phyloP scores from a whole-genome alignment of 2,888 invertebrate genomes.

The Holacanthella duospinosa region DNA sequence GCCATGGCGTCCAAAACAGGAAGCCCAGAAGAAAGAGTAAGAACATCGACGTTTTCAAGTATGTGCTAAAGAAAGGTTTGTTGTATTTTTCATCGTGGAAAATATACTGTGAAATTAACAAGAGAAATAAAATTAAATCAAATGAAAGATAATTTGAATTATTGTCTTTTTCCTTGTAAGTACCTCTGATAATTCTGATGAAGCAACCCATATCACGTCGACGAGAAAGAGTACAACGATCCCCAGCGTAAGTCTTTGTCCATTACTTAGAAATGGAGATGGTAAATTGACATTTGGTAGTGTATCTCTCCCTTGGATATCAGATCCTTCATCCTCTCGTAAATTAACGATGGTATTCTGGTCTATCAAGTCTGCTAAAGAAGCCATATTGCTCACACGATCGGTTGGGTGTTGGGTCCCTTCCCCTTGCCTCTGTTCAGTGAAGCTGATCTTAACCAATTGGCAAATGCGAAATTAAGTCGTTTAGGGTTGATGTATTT shows the following conservation, averaged over 20 bases:
- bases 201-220: conserved; percentile 90
- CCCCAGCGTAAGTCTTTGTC: conserved; percentile 69
- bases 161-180: conserved; percentile 19
- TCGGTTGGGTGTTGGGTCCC: no score
- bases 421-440: no score
- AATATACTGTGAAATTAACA: conserved; percentile 59
- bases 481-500: no score
- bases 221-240: conserved; percentile 76
- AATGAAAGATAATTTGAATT: conserved; percentile 1
- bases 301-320: no score
- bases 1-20: conserved; percentile 79
- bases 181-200: conserved; percentile 89
- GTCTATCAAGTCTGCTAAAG: no score
- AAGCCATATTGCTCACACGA: no score
- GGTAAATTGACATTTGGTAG: no score
- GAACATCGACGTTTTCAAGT: conserved; percentile 88
- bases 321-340: no score
- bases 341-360: no score
- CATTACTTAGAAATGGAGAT: conserved; percentile 18
- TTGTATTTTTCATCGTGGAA: conserved; percentile 73
- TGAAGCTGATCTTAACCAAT: no score
- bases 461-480: no score
- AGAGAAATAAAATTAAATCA: conserved; percentile 12
- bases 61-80: conserved; percentile 92
- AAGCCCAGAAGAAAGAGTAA: conserved; percentile 80